These are phyloP conservation scores for Antheraea yamamai DNA, from an alignment of 2,888 invertebrate genomes.

Conservation along the genomic window DNA sequence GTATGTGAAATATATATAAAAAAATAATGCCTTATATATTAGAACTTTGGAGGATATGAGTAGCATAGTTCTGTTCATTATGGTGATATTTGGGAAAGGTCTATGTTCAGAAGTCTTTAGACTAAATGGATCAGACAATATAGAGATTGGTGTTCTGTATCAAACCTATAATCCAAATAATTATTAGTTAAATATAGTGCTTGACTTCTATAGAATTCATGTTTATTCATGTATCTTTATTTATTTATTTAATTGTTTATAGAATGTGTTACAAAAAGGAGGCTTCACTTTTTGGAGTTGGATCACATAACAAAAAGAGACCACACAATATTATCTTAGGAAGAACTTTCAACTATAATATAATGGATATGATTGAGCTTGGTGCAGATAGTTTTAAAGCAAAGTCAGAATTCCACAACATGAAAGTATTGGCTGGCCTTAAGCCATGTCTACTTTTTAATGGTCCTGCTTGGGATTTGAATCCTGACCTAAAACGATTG, in stretches of 20 bases:
- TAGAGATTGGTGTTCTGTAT: no score
- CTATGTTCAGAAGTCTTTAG: no score
- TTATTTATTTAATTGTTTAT: constrained; percentile 32
- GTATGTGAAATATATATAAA: no score
- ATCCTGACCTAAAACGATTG: constrained; percentile 89
- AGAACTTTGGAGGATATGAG: no score
- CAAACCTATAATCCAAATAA: background rate
- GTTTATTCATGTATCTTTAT: background rate
- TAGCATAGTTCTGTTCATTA: no score
- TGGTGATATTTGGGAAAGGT: no score
- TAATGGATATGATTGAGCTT: constrained; percentile 98
- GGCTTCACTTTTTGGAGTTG: constrained; percentile 94
- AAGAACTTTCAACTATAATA: constrained; percentile 92
- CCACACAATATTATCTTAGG: constrained; percentile 96
- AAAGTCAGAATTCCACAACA: constrained; percentile 89
- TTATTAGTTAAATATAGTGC: background rate
- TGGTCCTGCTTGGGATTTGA: constrained; percentile 94
- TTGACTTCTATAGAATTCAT: no score
- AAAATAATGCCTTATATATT: no score
- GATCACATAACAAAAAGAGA: constrained; percentile 96
- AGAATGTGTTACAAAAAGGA: constrained; percentile 91
- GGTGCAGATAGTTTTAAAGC: constrained; percentile 92
- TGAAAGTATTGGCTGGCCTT: constrained; percentile 89
- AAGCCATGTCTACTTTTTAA: constrained; percentile 96
- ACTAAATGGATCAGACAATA: no score